Evolutionary conservation across 1,140 invertebrate species (phyloP), one percentile per base, ranked within the genome.

Genomic region (Caenorhabditis briggsae): DNA sequence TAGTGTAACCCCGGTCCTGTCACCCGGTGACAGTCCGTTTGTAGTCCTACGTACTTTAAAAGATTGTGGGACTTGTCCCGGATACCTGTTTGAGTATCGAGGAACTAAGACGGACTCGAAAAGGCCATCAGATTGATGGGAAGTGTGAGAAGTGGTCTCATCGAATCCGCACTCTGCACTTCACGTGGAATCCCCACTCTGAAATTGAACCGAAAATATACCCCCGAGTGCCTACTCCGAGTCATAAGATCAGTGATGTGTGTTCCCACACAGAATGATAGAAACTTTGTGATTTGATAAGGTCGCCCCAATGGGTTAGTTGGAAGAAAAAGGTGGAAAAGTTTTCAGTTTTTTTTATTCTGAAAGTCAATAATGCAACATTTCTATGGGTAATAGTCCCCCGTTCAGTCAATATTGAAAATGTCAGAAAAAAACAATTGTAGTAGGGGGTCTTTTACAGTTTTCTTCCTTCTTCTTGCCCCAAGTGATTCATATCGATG

Each of bases 211-310:
- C 33, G 6, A 70, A 20, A 48, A 46, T 25, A 25, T 25, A 70
- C 23, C 41, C 18, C 18, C 14, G 14, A 23, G 11, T 23, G n/a
- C 16, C 64, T 46, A 64, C 33, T 33, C 18, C 16, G 64, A 70
- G 64, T 70, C 64, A 70, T 70, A 70, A 18, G 64, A 70, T 70
- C 33, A 43, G 64, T 70, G 64, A 70, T 70, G 33, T 70, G 64
- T 70, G 64, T 70, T 70, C 64, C 41, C 64, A 46, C 20, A 1
- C 1, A 25, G 59, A 25, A 14, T 53, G 12, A 43, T 11, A 70
- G n/a, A 70, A 33, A 33, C 33, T 33, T 33, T 33, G 6, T 43
- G 41, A 70, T 7, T 70, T 70, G 64, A 70, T 70, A 70, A 70
- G 64, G 16, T 5, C 33, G 20, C 2, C 33, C 11, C n/a, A 14